phyloP scores from a whole-genome alignment of 2,888 invertebrate species.

The Drosophila engyochracea region DNA sequence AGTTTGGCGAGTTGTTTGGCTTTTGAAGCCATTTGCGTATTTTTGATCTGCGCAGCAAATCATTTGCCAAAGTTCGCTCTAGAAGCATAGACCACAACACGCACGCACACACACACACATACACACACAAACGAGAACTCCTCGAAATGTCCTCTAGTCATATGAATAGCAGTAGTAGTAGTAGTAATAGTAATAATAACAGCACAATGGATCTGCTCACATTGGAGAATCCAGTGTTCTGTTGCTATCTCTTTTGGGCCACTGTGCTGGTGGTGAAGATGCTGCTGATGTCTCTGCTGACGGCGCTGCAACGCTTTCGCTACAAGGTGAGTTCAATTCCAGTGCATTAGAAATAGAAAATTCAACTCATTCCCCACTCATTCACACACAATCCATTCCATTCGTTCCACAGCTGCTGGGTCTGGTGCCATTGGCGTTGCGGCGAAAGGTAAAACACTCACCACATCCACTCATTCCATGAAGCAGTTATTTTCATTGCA shows the following conservation, averaged over 20 bases:
- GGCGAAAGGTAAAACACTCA: constrained; percentile 68
- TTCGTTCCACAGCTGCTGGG: constrained; percentile 69
- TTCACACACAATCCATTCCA: constrained; percentile 3
- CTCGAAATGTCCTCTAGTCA: constrained; percentile 16
- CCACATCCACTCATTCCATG: constrained; percentile 3
- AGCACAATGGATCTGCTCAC: constrained; percentile 62
- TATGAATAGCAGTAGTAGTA: constrained; percentile 4
- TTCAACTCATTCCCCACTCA: constrained; percentile 13
- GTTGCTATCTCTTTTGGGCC: constrained; percentile 84
- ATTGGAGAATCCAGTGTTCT: constrained; percentile 84
- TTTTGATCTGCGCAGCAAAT: not conserved
- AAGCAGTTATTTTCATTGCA: not conserved
- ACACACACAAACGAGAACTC: not conserved
- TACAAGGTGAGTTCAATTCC: constrained; percentile 82
- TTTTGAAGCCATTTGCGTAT: not conserved
- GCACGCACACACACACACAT: no score
- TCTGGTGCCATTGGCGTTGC: constrained; percentile 64
- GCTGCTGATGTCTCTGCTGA: constrained; percentile 85
- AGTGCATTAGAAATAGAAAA: not conserved
- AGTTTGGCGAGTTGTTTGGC: constrained; percentile 55
- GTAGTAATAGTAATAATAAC: not conserved
- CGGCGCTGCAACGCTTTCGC: constrained; percentile 84
- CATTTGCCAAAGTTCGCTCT: constrained; percentile 33
- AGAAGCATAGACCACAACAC: constrained; percentile 19
- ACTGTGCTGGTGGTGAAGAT: constrained; percentile 85